Evolutionary conservation across 2,888 invertebrate genomes (phyloP).

Genomic region (Meiosimyza decipiens): DNA sequence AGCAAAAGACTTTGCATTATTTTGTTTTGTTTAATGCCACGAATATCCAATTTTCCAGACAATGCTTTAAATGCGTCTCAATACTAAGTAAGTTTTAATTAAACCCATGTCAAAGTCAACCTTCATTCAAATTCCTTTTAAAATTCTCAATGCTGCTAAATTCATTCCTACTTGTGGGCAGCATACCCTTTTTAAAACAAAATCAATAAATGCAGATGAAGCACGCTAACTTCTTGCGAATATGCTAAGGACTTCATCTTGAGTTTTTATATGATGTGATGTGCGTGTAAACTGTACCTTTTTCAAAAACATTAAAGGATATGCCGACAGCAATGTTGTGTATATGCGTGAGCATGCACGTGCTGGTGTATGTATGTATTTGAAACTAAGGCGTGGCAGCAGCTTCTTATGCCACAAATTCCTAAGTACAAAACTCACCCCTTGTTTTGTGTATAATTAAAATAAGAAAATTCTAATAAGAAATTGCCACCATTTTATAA

Average conservation of each 20-base stretch:
- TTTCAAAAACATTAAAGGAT: not conserved
- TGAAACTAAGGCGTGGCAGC: constrained; percentile 25
- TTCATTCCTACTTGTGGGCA: too few species aligned
- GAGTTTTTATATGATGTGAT: not conserved
- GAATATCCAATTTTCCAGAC: too few species aligned
- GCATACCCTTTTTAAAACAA: not conserved
- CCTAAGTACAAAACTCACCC: constrained; percentile 53
- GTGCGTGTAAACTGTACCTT: constrained; percentile 27
- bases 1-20: too few species aligned
- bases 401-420: constrained; percentile 19
- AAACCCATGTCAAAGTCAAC: constrained; percentile 60
- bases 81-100: constrained; percentile 24
- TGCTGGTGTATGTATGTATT: not conserved
- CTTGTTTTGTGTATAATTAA: constrained; percentile 28
- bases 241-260: constrained; percentile 23
- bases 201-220: constrained; percentile 16
- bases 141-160: not conserved
- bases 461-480: constrained; percentile 59
- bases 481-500: constrained; percentile 61
- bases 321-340: not conserved
- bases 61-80: constrained; percentile 7
- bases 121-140: constrained; percentile 14
- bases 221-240: constrained; percentile 9
- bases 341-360: not conserved
- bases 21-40: too few species aligned